Base-by-base conservation (phyloP, 2,888 invertebrate species). In the Polietes domitor region DNA sequence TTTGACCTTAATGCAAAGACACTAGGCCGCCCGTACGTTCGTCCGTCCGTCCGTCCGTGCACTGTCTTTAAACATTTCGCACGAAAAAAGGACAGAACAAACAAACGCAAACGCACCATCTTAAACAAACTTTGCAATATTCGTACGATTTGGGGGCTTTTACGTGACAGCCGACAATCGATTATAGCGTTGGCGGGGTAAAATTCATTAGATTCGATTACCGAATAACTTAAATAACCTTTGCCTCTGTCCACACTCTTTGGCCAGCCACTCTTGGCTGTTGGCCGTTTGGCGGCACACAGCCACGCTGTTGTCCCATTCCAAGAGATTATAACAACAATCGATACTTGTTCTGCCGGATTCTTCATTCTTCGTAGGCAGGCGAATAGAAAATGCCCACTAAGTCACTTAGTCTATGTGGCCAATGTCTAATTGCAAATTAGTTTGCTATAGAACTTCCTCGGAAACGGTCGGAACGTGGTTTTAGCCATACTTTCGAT, bases 361-460 rank as follows among this genome's bases (percentile, higher is more conserved):
- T 71, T 76, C 43, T 72, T n/a, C n/a, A n/a, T n/a, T n/a, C n/a
- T n/a, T n/a, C n/a, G n/a, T 41, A 26, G 53, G 41, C 6, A 88
- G 47, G 63, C 3, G 88, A 37, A 90, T 89, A 87, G 88, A 87
- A 88, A 89, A 90, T 89, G 84, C 78, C 87, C 90, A 90, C 89
- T 89, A 89, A 90, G 89, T 90, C 88, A 88, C 87, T 89, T 89
- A 89, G 90, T 88, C 88, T 87, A 87, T 87, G 87, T 87, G 88
- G 87, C 86, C 83, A 86, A 85, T 87, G 79, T 85, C 89, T 89
- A 88, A 90, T 88, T 89, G 89, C 75, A 87, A 89, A 81, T 79
- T 77, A 84, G 78, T 81, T 82, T 84, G 53, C 61, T 73, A 73
- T 53, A 76, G 78, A 81, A 70, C 81, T 84, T 73, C 78, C 76